Base-by-base conservation (phyloP, 2,888 invertebrate genomes). In the Xanthorhoe spadicearia region DNA sequence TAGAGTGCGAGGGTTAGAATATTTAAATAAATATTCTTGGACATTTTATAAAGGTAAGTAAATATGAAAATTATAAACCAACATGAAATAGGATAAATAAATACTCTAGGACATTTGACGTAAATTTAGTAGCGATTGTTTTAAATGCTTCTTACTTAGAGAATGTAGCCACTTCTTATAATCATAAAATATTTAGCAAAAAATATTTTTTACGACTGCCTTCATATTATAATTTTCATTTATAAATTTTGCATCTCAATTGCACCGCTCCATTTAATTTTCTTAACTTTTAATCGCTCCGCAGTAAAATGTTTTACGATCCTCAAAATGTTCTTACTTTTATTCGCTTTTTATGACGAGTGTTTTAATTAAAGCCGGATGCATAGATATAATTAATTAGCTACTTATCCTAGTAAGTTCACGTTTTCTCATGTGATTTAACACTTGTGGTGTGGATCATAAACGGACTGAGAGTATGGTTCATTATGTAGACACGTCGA, bases 251-350 rank as follows among this genome's bases (percentile, higher is more conserved):
- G 70, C 58, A 72, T 73, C 74, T 73, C 70, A 78, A 75, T 77
- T 70, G 74, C 53, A 51, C 58, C 57, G 69, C 60, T 59, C 49
- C 64, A 43, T 50, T 56, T 56, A 46, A 53, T 64, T 64, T 49
- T 58, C 64, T 61, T 61, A 60, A 61, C 4, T 50, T 70, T 73
- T 66, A 68, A 71, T 69, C 62, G 59, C 64, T 69, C 68, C 64
- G 69, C 70, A 71, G 74, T 78, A 73, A 71, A 77, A 74, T 71
- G 66, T 67, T 66, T 71, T 69, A 75, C 66, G 69, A 73, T 72
- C 70, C 72, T 75, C 66, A 74, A 69, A n/a, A 77, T 74, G 66
- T 61, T 73, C 72, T 69, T 78, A 70, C 61, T 61, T 59, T 61
- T 70, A 71, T 59, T 49, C 43, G 61, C 50, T 58, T 72, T 75